Percentiles rank a stretch among this genome's conserved stretches.
Conservation (phyloP, 1,140 invertebrate genomes). For the Anastatus disparis region DNA sequence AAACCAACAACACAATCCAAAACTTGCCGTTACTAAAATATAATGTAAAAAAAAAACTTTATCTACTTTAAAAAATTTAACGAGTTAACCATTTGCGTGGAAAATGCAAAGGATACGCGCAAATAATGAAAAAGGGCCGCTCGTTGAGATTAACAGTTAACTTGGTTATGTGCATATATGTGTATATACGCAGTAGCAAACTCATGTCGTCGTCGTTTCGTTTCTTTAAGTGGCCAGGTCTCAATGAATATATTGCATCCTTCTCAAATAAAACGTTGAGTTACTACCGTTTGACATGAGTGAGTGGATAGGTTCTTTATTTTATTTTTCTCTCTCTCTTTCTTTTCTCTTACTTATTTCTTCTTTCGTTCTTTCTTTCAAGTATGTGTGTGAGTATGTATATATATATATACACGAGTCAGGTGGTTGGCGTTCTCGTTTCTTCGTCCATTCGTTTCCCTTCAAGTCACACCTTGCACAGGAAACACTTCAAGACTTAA, state of each 20-base stretch:
- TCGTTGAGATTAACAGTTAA: slow-evolving; percentile 35
- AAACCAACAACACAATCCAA: no score
- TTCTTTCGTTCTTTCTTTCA: not conserved
- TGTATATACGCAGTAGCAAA: slow-evolving; percentile 5
- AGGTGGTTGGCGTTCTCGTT: slow-evolving; percentile 61
- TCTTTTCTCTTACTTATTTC: not conserved
- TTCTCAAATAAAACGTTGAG: slow-evolving; percentile 59
- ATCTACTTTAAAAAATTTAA: no score
- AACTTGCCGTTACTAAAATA: no score
- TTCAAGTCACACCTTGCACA: slow-evolving; percentile 65
- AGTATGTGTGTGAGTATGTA: no score
- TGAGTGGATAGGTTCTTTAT: slow-evolving; percentile 52
- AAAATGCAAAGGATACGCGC: no score
- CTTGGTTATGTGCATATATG: no score
- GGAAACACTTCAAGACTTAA: slow-evolving; percentile 63
- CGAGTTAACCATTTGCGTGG: no score
- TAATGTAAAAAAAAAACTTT: no score
- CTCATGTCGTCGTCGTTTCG: not conserved
- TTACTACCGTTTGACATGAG: slow-evolving; percentile 58
- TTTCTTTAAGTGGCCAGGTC: slow-evolving; percentile 45
- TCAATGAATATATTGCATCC: slow-evolving; percentile 56
- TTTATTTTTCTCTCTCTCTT: not conserved
- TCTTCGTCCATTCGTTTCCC: slow-evolving; percentile 45
- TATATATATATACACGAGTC: no score
- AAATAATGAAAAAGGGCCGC: no score